Conservation (phyloP, 2,113 vertebrate species). For the Colistium nudipinnis region DNA sequence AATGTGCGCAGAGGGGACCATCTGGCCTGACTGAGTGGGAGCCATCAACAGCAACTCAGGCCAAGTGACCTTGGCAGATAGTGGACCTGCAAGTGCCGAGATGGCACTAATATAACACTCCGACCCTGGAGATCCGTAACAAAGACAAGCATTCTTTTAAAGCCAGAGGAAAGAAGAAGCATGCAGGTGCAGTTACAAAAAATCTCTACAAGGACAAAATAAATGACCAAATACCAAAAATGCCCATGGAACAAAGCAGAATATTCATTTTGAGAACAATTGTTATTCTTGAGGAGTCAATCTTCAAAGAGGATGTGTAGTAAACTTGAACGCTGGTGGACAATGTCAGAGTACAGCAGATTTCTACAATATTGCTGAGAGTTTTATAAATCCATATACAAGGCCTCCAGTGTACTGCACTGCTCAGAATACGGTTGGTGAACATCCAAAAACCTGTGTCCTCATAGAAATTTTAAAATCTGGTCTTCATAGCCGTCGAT, state of each 20-base stretch:
- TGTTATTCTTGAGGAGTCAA: not conserved
- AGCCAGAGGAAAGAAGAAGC: conserved; percentile 33
- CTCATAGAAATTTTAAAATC: not conserved
- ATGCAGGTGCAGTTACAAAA: conserved; percentile 11
- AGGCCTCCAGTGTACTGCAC: not conserved
- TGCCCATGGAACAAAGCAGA: not conserved
- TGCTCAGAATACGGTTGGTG: not conserved
- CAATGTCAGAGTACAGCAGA: not conserved
- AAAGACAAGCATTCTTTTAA: conserved; percentile 32
- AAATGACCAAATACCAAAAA: too few relatives aligned
- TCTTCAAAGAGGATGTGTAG: not conserved
- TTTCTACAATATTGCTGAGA: conserved; percentile 5
- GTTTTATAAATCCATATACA: not conserved
- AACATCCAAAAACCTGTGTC: not conserved
- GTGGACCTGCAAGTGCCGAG: conserved; percentile 53
- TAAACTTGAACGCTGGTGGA: not conserved
- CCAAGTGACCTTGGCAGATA: conserved; percentile 78
- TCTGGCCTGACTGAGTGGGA: conserved; percentile 77
- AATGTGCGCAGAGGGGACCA: conserved; percentile 73
- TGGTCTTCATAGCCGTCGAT: conserved; percentile 5
- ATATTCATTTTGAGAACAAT: too few relatives aligned
- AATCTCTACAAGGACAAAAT: conserved; percentile 2
- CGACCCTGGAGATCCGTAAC: conserved; percentile 49
- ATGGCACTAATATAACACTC: conserved; percentile 67
- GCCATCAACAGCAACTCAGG: conserved; percentile 66